Conservation (phyloP, 2,113 vertebrate species). For the Muntiacus muntjak region DNA sequence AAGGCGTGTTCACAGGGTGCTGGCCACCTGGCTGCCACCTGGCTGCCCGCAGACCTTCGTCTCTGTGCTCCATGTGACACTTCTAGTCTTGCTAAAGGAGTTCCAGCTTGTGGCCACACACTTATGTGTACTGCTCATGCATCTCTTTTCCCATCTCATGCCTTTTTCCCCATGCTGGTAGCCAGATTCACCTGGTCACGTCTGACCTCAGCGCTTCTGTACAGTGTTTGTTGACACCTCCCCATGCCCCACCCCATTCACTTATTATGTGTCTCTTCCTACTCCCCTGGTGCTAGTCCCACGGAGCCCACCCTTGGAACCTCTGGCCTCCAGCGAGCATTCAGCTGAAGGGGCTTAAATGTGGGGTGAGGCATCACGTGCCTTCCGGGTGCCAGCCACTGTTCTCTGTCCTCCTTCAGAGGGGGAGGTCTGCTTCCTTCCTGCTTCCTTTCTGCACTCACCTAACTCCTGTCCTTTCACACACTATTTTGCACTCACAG, state of each 20-base stretch:
- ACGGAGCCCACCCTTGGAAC: accelerated
- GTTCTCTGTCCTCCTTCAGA: neutral
- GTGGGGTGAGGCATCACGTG: no score
- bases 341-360: neutral
- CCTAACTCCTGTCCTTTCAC: accelerated
- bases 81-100: neutral
- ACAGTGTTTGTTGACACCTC: neutral
- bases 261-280: neutral
- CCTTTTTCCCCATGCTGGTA: neutral
- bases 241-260: accelerated
- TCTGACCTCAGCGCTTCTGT: neutral
- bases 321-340: neutral
- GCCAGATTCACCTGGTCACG: neutral
- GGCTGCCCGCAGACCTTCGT: neutral
- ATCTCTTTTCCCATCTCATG: neutral
- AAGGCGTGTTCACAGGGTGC: accelerated
- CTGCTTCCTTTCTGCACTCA: accelerated
- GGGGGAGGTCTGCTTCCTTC: accelerated
- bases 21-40: accelerated
- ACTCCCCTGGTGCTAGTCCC: neutral
- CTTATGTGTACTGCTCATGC: accelerated
- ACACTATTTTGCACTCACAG: accelerated
- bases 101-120: accelerated
- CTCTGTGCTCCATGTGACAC: accelerated
- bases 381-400: neutral